Percentiles rank a stretch among this genome's conserved stretches.
Conservation (phyloP, 2,888 invertebrate genomes). For the Cepaea hortensis region DNA sequence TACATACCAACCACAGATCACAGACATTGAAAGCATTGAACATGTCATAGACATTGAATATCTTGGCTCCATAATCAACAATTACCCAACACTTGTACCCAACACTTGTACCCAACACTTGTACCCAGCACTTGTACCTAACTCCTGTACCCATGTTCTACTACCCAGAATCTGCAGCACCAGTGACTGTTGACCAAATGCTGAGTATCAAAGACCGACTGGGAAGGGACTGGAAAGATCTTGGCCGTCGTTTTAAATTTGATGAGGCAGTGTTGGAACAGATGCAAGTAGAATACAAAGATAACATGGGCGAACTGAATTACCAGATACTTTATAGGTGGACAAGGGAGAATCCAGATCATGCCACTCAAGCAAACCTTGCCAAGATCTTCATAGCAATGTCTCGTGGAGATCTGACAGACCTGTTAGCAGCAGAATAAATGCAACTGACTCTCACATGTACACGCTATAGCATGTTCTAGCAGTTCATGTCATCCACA, state of each 20-base stretch:
- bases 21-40: too few relatives aligned
- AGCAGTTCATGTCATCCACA: too few relatives aligned
- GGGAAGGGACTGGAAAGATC: conserved; percentile 37
- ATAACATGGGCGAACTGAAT: conserved; percentile 19
- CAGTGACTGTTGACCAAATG: conserved; percentile 18
- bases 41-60: too few relatives aligned
- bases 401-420: conserved; percentile 35
- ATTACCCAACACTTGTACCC: too few relatives aligned
- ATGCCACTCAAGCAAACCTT: conserved; percentile 17
- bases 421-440: conserved; percentile 12
- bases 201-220: conserved; percentile 22
- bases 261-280: conserved; percentile 26
- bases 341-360: neutral
- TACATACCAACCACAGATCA: too few relatives aligned
- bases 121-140: neutral
- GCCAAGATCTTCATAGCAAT: conserved; percentile 13
- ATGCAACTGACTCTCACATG: neutral
- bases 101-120: too few relatives aligned
- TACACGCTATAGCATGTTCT: neutral
- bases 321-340: conserved; percentile 32
- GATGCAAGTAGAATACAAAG: neutral
- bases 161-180: conserved; percentile 3
- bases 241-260: conserved; percentile 34
- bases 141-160: neutral
- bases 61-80: too few relatives aligned